These are phyloP conservation scores for Palythoa heliodiscus DNA, from an alignment of 92 coral and sea anemone species.

Conservation along the genomic window DNA sequence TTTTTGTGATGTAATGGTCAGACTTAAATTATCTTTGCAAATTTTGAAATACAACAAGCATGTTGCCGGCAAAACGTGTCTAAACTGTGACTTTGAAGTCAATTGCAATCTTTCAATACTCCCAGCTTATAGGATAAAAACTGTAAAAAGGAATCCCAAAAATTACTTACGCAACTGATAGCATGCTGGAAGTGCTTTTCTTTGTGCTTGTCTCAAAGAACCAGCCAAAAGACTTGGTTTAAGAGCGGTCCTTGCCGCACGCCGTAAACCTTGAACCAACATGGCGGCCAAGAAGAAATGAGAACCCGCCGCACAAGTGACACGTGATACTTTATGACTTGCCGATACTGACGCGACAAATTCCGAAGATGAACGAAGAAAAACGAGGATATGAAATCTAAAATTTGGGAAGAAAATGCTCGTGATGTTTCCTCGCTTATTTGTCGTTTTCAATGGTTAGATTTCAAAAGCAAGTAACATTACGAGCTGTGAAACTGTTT, in stretches of 20 bases:
- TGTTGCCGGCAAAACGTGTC: constrained; percentile 81
- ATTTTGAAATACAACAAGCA: constrained; percentile 15
- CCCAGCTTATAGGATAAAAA: background rate
- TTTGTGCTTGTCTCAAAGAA: constrained; percentile 76
- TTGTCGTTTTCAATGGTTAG: background rate
- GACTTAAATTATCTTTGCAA: background rate
- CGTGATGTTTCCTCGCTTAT: background rate
- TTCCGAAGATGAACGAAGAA: constrained; percentile 44
- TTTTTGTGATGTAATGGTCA: background rate
- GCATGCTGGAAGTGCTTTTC: constrained; percentile 82
- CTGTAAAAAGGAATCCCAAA: background rate
- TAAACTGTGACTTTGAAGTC: constrained; percentile 21
- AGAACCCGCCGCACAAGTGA: constrained; percentile 44
- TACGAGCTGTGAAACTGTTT: too few relatives aligned
- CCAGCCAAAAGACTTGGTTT: constrained; percentile 80
- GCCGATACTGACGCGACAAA: constrained; percentile 45
- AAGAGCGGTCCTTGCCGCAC: constrained; percentile 89
- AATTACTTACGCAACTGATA: constrained; percentile 85
- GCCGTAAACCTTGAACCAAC: constrained; percentile 94
- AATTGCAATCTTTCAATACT: background rate
- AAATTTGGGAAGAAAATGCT: background rate
- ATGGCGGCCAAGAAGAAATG: constrained; percentile 92
- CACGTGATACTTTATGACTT: constrained; percentile 61
- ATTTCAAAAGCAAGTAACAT: background rate
- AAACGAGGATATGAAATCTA: background rate